A percentile compares a stretch with the other conserved stretches of the same genome.
Conservation (phyloP, 2,113 vertebrate species). For the Rallus limicola region DNA sequence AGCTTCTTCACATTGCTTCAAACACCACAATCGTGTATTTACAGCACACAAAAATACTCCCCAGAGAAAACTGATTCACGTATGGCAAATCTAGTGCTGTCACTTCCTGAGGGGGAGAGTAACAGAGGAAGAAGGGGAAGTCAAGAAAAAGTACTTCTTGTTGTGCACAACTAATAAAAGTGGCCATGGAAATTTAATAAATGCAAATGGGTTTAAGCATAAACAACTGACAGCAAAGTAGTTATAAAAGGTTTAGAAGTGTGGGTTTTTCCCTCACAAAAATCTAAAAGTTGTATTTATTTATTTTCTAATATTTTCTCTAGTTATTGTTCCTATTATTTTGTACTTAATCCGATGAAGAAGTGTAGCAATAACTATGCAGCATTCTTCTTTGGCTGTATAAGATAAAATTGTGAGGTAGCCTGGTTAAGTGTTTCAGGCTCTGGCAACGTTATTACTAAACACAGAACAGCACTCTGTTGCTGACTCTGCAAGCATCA, state of each 20-base stretch:
- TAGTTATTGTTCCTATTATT: not conserved
- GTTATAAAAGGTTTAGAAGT: not conserved
- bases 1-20: not conserved
- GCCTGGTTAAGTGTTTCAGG: not conserved
- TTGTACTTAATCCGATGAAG: not conserved
- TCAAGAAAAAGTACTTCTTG: not conserved
- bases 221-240: not conserved
- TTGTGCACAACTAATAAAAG: not conserved
- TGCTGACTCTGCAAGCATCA: not conserved
- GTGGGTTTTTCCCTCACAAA: not conserved
- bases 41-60: not conserved
- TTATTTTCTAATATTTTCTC: not conserved
- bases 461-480: not conserved
- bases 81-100: not conserved
- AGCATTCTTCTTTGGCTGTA: not conserved
- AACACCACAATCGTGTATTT: accelerated
- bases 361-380: not conserved
- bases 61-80: not conserved
- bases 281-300: not conserved
- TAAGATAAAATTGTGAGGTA: not conserved
- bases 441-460: not conserved
- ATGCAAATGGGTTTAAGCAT: not conserved
- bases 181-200: not conserved
- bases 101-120: not conserved
- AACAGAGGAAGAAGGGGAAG: not conserved